Conservation (phyloP, 2,888 invertebrate genomes). For the Archaeoteleia sp. region DNA sequence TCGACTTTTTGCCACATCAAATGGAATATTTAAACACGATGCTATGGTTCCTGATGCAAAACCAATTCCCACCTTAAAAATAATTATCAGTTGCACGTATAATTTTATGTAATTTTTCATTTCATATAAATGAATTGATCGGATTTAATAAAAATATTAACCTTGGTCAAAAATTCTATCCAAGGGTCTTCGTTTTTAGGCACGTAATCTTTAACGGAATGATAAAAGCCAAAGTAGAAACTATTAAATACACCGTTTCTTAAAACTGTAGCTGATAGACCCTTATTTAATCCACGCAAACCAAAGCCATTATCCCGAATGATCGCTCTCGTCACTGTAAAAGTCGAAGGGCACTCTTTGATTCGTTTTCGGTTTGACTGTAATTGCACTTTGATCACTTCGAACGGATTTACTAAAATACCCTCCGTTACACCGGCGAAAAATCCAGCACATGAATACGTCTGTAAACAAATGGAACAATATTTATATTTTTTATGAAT, state of each 20-base stretch:
- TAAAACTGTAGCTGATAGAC: slow-evolving; percentile 90
- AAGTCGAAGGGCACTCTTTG: slow-evolving; percentile 83
- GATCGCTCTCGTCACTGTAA: slow-evolving; percentile 87
- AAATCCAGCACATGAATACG: slow-evolving; percentile 91
- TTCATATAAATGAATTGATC: neutral
- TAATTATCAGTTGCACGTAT: neutral
- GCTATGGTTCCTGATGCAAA: slow-evolving; percentile 91
- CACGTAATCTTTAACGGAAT: slow-evolving; percentile 87
- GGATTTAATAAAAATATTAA: slow-evolving; percentile 33
- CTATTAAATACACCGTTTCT: slow-evolving; percentile 95
- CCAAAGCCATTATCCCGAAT: slow-evolving; percentile 86
- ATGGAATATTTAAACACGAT: slow-evolving; percentile 93
- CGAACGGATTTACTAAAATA: slow-evolving; percentile 93
- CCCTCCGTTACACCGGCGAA: slow-evolving; percentile 95
- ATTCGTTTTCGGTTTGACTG: slow-evolving; percentile 84
- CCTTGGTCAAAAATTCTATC: slow-evolving; percentile 84
- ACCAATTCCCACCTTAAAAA: slow-evolving; percentile 79
- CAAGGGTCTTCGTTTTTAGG: slow-evolving; percentile 83
- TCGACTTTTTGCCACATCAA: slow-evolving; percentile 96
- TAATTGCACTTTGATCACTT: slow-evolving; percentile 94
- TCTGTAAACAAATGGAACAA: too few relatives aligned
- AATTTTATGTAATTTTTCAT: slow-evolving; percentile 6
- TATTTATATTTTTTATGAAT: too few relatives aligned
- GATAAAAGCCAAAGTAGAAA: slow-evolving; percentile 96
- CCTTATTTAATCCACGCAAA: slow-evolving; percentile 87